Evolutionary conservation across 2,797 vertebrate species (phyloP).

Genomic region (Peromyscus melanophrys): DNA sequence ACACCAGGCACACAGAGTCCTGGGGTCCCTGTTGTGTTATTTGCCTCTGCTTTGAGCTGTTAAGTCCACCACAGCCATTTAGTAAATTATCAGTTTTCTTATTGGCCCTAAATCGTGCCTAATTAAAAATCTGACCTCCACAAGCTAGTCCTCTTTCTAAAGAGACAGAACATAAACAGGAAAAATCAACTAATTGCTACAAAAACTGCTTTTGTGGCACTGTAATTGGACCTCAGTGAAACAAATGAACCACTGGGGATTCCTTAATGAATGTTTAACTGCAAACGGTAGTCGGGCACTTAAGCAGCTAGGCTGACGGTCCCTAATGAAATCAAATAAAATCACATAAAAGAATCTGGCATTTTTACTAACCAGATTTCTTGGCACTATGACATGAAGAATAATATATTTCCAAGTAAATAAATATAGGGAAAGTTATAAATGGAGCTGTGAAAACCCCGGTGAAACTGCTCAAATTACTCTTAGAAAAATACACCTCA

Average conservation of each 20-base stretch:
- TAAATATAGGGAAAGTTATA: slow-evolving; percentile 91
- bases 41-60: slow-evolving; percentile 90
- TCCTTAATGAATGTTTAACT: slow-evolving; percentile 97
- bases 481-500: slow-evolving; percentile 76
- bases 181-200: slow-evolving; percentile 98
- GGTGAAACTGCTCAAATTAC: slow-evolving; percentile 73
- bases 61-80: slow-evolving; percentile 92
- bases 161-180: slow-evolving; percentile 98
- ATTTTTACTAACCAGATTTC: slow-evolving; percentile 96
- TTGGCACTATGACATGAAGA: slow-evolving; percentile 90
- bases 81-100: slow-evolving; percentile 96
- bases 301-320: slow-evolving; percentile 91
- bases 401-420: slow-evolving; percentile 89
- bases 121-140: slow-evolving; percentile 97
- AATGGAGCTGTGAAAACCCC: slow-evolving; percentile 87
- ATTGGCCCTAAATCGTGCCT: slow-evolving; percentile 95
- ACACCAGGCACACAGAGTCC: slow-evolving; percentile 86
- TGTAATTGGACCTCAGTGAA: slow-evolving; percentile 97
- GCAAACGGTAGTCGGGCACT: slow-evolving; percentile 96
- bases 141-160: slow-evolving; percentile 93
- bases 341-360: slow-evolving; percentile 96
- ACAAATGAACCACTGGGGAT: slow-evolving; percentile 97
- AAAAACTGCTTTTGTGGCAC: slow-evolving; percentile 93
- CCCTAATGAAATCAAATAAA: slow-evolving; percentile 96
- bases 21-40: slow-evolving; percentile 88